Evolutionary conservation across 2,113 vertebrate species (phyloP), one percentile per base, ranked within the genome.

Genomic region (Phrynosoma platyrhinos): DNA sequence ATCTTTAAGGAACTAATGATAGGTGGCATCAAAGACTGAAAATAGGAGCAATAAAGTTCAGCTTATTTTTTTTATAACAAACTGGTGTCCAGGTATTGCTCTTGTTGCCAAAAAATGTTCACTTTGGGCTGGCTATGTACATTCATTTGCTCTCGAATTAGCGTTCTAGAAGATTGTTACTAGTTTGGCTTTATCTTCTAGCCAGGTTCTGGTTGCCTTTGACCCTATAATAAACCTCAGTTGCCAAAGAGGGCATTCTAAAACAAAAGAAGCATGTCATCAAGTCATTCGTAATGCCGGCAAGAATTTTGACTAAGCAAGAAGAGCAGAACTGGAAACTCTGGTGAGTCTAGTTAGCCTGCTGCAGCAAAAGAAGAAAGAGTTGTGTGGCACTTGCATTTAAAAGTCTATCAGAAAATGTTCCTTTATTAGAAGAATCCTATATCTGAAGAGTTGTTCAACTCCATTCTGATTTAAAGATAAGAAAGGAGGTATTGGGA

Each of bases 1-100:
- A 64, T 42, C 79, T 58, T 87, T 82, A 82, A 75, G 69, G 79
- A 82, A 75, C 36, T 82, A 87, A 82, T 87, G 86, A 87, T 87
- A 80, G 77, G 52, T 47, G n/a, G 78, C 77, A 75, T 87, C 68
- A 74, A 87, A 87, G 79, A 47, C 18, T 8, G 10, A 62, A 74
- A 36, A 87, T 64, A 6, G 74, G 13, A 80, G 47, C 62, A 82
- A 82, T 75, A 47, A 62, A 87, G 53, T 47, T 74, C 69, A 81
- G 21, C 40, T 52, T 68, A 52, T 86, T 47, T 47, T 47, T 42
- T 81, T 75, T 47, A 58, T 42, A 23, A n/a, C 68, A 62, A 53
- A 75, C 64, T 25, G 27, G 14, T 75, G 69, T 27, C 79, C 55
- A 64, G 32, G 53, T 58, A 52, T 81, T 87, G 80, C 85, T 72